Evolutionary conservation across 1,140 invertebrate genomes (phyloP).

Genomic region (Saccostrea cuccullata): DNA sequence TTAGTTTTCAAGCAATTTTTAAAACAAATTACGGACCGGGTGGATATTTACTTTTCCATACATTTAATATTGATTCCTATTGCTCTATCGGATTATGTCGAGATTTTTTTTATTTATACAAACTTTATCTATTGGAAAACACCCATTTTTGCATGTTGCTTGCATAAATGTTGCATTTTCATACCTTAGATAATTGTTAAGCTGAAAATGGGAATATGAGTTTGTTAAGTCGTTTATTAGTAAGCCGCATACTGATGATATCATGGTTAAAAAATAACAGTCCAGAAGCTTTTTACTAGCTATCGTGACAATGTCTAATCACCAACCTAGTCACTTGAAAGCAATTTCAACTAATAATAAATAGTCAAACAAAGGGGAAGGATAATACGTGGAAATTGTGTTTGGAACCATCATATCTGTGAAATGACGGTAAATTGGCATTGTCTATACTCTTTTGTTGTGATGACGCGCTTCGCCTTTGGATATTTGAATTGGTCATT

Average conservation of each 20-base stretch:
- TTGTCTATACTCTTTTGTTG: neutral
- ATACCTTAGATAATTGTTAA: neutral
- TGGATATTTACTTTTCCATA: neutral
- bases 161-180: neutral
- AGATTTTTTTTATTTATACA: neutral
- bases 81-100: neutral
- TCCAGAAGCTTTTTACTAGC: neutral
- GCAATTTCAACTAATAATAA: slow-evolving; percentile 8
- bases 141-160: neutral
- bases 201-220: neutral
- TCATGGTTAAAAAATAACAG: neutral
- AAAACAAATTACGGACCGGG: neutral
- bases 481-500: slow-evolving; percentile 31
- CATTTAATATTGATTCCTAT: neutral
- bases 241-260: neutral
- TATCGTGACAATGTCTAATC: neutral
- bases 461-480: neutral
- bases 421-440: neutral
- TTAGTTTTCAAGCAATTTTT: neutral
- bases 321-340: neutral
- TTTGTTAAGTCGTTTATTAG: neutral
- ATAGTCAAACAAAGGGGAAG: neutral
- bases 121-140: neutral
- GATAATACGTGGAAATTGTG: neutral
- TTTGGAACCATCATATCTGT: neutral